Base-by-base conservation (phyloP, 2,888 invertebrate genomes). In the Panopea generosa region DNA sequence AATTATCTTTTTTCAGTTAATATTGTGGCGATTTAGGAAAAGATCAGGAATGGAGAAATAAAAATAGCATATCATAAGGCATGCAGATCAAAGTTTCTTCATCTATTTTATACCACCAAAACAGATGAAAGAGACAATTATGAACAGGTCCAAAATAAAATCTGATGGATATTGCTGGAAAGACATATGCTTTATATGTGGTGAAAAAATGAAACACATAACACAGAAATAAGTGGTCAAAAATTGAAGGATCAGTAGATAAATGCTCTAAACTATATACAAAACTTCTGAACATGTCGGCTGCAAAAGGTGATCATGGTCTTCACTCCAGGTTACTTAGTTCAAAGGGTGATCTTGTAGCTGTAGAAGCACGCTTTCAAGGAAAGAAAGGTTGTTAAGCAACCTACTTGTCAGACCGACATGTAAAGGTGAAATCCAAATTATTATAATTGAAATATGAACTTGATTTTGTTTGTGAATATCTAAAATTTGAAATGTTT, bases 311-410 rank as follows among this genome's bases (percentile, higher is more conserved):
- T 22, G 57, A 57, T 16, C 4, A 57, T 22, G 40, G 2, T 2
- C 4, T 38, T 2, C 57, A 43, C 7, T 6, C 57, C 20, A 20
- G 57, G n/a, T 43, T 57, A 22, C 57, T 57, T 57, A 57, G 57
- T n/a, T n/a, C n/a, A n/a, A n/a, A n/a, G n/a, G n/a, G n/a, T n/a
- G 57, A 67, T 22, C 55, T 67, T 27, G 49, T 55, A 1, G 57
- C 67, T 26, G 57, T 57, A 3, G 55, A 67, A 22, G 67, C 67
- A 2, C 18, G 67, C 2, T 67, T 57, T 22, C 67, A 67, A 29
- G 22, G 67, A 7, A 57, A 67, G 38, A 67, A 67, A 55, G 55
- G 55, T 20, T 57, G 43, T 40, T n/a, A 40, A 22, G 57, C 57
- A 20, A 40, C 6, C 20, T 57, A 57, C 3, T n/a, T 57, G 2